Percentiles rank a stretch among this genome's conserved stretches.
Conservation (phyloP, 2,888 invertebrate genomes). For the Prionchulus punctatus region DNA sequence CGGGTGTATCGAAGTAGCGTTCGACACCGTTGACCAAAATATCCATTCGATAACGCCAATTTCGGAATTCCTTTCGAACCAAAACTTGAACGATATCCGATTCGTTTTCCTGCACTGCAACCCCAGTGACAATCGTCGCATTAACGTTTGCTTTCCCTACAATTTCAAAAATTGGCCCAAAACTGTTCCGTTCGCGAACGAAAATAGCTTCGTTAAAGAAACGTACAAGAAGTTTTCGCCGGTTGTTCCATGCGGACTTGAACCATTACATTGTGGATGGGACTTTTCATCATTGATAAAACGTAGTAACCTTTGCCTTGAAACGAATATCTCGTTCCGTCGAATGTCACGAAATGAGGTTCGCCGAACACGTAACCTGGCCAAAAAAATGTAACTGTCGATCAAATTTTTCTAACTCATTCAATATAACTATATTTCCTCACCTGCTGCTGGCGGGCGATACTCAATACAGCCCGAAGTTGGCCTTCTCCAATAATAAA, state of each 20-base stretch:
- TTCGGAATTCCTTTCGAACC: constrained; percentile 8
- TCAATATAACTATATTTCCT: constrained; percentile 37
- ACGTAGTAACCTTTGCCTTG: constrained; percentile 83
- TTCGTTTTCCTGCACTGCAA: constrained; percentile 59
- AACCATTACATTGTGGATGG: constrained; percentile 7
- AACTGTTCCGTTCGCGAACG: too few species aligned
- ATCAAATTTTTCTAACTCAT: not conserved
- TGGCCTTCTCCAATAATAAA: constrained; percentile 71
- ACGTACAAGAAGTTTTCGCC: constrained; percentile 12
- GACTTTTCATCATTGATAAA: constrained; percentile 39
- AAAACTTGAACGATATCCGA: constrained; percentile 55
- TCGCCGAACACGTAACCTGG: constrained; percentile 58
- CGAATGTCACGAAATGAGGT: constrained; percentile 78
- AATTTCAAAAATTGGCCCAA: not conserved
- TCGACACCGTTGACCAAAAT: constrained; percentile 67
- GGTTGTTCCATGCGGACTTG: constrained; percentile 14
- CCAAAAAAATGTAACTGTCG: not conserved
- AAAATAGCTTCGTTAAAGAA: not conserved
- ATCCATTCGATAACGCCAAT: constrained; percentile 42
- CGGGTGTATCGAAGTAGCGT: constrained; percentile 67
- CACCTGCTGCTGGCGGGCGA: constrained; percentile 64
- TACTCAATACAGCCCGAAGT: constrained; percentile 90
- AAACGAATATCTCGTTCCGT: constrained; percentile 69
- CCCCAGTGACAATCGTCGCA: constrained; percentile 31
- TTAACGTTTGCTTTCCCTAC: constrained; percentile 19